phyloP scores from a whole-genome alignment of 2,797 vertebrate genomes.

The Petrocephalus schoutedeni region DNA sequence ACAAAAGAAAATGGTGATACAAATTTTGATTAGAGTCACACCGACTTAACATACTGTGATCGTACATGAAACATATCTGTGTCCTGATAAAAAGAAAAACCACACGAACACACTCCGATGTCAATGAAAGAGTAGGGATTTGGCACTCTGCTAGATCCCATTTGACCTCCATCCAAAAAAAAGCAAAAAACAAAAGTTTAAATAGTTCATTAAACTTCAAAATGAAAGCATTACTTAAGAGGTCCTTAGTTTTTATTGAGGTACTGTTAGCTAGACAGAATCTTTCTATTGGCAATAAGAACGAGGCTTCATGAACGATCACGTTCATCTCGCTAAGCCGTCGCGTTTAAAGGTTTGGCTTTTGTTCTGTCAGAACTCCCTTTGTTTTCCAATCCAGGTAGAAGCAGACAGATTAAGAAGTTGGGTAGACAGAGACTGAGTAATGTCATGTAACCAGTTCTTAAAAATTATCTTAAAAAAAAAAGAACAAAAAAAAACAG shows the following conservation, averaged over 20 bases:
- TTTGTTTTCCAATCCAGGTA: slow-evolving; percentile 55
- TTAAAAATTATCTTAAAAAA: slow-evolving; percentile 36
- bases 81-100: slow-evolving; percentile 42
- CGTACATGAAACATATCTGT: slow-evolving; percentile 46
- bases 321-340: not conserved
- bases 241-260: slow-evolving; percentile 21
- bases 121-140: not conserved
- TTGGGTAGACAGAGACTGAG: slow-evolving; percentile 26
- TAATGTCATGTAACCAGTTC: slow-evolving; percentile 37
- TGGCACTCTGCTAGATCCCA: slow-evolving; percentile 9
- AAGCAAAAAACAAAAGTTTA: slow-evolving; percentile 55
- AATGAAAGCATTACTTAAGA: slow-evolving; percentile 59
- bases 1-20: slow-evolving; percentile 30
- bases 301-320: not conserved
- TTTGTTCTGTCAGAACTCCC: slow-evolving; percentile 42
- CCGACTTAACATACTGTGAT: slow-evolving; percentile 8
- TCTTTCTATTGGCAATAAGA: slow-evolving; percentile 9
- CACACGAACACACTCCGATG: not conserved
- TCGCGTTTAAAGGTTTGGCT: slow-evolving; percentile 26
- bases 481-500: slow-evolving; percentile 22
- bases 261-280: slow-evolving; percentile 14
- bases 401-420: slow-evolving; percentile 46
- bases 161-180: slow-evolving; percentile 1
- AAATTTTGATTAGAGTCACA: slow-evolving; percentile 22
- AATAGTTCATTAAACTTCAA: slow-evolving; percentile 34